These are phyloP conservation scores for Ariolimax columbianus DNA, from an alignment of 2,888 invertebrate genomes.

Conservation along the genomic window DNA sequence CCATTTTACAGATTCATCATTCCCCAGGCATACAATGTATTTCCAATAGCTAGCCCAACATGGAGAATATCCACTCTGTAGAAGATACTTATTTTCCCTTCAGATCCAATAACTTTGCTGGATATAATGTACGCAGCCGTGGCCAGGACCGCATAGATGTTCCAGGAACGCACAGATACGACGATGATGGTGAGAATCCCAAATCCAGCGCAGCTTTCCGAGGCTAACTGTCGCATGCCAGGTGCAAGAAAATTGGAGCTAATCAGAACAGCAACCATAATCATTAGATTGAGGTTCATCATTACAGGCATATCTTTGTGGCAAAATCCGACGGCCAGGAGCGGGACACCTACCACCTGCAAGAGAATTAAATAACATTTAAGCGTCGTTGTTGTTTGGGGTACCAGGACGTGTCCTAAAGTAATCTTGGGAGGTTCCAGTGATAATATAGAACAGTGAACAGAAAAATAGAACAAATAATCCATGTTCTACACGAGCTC, in stretches of 20 bases:
- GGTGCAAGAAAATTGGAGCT: slow-evolving; percentile 51
- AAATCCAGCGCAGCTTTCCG: slow-evolving; percentile 68
- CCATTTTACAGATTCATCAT: slow-evolving; percentile 34
- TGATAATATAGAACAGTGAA: background rate
- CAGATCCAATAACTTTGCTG: slow-evolving; percentile 67
- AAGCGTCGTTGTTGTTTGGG: background rate
- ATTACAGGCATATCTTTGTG: slow-evolving; percentile 59
- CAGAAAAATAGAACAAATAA: background rate
- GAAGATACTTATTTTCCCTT: slow-evolving; percentile 64
- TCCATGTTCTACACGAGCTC: too few relatives aligned
- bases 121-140: slow-evolving; percentile 65
- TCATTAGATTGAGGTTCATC: slow-evolving; percentile 63
- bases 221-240: slow-evolving; percentile 60
- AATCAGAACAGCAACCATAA: slow-evolving; percentile 60
- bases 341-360: slow-evolving; percentile 67
- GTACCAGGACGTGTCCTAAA: too few relatives aligned
- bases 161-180: slow-evolving; percentile 59
- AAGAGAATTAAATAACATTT: background rate
- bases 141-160: slow-evolving; percentile 67
- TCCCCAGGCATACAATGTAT: slow-evolving; percentile 63
- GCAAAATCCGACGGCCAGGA: slow-evolving; percentile 70
- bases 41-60: slow-evolving; percentile 68
- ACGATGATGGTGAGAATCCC: slow-evolving; percentile 68
- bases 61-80: slow-evolving; percentile 72
- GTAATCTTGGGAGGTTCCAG: background rate